These are phyloP conservation scores for Trachelus troglodyta DNA, from an alignment of 2,888 invertebrate species.

Conservation along the genomic window DNA sequence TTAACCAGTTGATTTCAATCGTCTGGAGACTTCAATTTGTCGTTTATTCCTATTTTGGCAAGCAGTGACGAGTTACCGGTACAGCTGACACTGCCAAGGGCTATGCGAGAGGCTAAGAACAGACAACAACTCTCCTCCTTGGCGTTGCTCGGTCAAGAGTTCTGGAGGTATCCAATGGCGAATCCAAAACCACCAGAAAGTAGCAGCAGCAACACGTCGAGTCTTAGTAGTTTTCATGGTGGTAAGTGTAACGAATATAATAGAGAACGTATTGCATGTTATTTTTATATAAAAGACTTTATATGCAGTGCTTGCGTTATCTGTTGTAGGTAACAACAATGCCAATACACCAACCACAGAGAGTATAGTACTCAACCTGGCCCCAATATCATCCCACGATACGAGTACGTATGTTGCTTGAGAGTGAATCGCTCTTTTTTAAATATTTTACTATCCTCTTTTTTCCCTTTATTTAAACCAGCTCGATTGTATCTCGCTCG, in stretches of 20 bases:
- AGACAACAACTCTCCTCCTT: conserved; percentile 91
- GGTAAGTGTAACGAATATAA: conserved; percentile 36
- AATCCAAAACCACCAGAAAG: conserved; percentile 73
- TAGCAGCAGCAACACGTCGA: conserved; percentile 72
- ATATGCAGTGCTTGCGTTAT: not conserved
- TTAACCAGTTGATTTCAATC: not conserved
- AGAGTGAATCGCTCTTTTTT: not conserved
- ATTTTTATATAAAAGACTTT: not conserved
- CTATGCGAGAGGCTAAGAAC: conserved; percentile 88
- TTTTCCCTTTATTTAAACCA: conserved; percentile 7
- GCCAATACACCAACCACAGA: conserved; percentile 55
- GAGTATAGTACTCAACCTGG: conserved; percentile 79
- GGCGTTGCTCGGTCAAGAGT: conserved; percentile 89
- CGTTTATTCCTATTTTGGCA: conserved; percentile 54
- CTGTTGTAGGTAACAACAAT: conserved; percentile 42
- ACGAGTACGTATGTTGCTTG: conserved; percentile 43
- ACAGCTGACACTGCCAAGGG: conserved; percentile 85
- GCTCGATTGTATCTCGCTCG: not conserved
- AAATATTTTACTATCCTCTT: not conserved
- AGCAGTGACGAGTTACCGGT: conserved; percentile 92
- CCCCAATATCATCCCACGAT: conserved; percentile 69
- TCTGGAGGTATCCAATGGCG: conserved; percentile 84
- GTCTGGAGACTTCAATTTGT: not conserved
- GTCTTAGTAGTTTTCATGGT: conserved; percentile 77
- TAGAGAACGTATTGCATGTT: not conserved